Conservation (phyloP, 2,113 vertebrate genomes). For the Heterotis niloticus region DNA sequence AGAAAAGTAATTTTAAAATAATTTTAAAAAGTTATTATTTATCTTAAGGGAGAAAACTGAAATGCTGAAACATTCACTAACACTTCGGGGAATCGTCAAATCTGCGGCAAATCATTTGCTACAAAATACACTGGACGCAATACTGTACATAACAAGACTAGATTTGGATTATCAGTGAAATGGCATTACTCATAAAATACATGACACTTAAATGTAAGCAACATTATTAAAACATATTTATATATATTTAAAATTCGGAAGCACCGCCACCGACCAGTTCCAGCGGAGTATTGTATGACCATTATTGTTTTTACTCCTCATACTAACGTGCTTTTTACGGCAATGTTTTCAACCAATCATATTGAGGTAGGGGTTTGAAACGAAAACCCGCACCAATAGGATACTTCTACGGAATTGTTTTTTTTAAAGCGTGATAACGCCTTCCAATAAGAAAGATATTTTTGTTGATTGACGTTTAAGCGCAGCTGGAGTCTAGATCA, state of each 20-base stretch:
- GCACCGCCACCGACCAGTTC: background rate
- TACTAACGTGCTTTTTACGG: background rate
- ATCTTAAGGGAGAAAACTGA: no score
- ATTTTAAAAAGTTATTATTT: no score
- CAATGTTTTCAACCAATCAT: background rate
- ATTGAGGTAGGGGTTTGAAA: background rate
- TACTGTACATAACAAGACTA: background rate
- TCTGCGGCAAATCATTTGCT: background rate
- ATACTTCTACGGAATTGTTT: background rate
- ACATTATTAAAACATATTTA: no score
- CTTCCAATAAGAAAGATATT: constrained; percentile 12
- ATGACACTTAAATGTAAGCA: no score
- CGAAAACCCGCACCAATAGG: background rate
- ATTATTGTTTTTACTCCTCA: background rate
- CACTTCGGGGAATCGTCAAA: no score
- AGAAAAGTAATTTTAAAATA: no score
- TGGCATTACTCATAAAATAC: background rate
- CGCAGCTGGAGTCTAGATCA: background rate
- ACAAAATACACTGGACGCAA: no score
- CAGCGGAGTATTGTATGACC: background rate
- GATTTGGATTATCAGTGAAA: background rate
- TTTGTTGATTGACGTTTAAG: constrained; percentile 3
- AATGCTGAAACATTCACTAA: no score
- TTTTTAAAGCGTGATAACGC: background rate
- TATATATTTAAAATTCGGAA: background rate